These are phyloP conservation scores for Lepisosteus oculatus DNA, from an alignment of 2,113 vertebrate genomes.

Conservation along the genomic window DNA sequence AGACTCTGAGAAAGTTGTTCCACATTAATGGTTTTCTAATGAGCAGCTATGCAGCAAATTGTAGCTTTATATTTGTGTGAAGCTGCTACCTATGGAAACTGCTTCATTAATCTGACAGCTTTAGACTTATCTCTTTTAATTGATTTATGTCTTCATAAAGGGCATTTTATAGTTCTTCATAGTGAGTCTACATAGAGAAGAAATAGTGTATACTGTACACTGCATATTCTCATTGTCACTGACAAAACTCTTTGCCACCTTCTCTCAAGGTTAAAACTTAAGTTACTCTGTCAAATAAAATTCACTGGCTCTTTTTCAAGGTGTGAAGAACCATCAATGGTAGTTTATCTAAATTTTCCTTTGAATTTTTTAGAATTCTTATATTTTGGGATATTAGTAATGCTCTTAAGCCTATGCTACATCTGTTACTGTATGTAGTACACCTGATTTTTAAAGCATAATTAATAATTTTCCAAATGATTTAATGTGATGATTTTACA, in stretches of 20 bases:
- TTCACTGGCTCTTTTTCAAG: background rate
- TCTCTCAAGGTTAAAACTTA: background rate
- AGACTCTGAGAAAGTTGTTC: slow-evolving; percentile 14
- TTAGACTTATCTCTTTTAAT: background rate
- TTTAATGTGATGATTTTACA: too few relatives aligned
- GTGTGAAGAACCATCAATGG: too few relatives aligned
- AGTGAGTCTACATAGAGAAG: too few relatives aligned
- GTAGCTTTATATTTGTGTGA: slow-evolving; percentile 16
- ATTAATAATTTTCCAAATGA: too few relatives aligned
- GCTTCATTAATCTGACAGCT: slow-evolving; percentile 22
- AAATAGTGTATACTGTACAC: background rate
- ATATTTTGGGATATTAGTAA: too few relatives aligned
- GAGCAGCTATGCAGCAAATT: slow-evolving; percentile 11
- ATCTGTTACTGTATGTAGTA: too few relatives aligned
- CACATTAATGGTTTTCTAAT: slow-evolving; percentile 9
- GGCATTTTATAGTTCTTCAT: background rate
- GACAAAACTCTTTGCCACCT: background rate
- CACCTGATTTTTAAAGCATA: too few relatives aligned
- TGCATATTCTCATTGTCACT: background rate
- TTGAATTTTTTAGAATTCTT: too few relatives aligned
- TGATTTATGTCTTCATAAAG: background rate
- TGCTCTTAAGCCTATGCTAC: too few relatives aligned
- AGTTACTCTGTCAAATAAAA: background rate
- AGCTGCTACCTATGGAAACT: background rate
- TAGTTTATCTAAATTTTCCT: too few relatives aligned